Percentiles rank a stretch among this genome's conserved stretches.
phyloP scores from a whole-genome alignment of 2,797 vertebrate species.

The Trachops cirrhosus region DNA sequence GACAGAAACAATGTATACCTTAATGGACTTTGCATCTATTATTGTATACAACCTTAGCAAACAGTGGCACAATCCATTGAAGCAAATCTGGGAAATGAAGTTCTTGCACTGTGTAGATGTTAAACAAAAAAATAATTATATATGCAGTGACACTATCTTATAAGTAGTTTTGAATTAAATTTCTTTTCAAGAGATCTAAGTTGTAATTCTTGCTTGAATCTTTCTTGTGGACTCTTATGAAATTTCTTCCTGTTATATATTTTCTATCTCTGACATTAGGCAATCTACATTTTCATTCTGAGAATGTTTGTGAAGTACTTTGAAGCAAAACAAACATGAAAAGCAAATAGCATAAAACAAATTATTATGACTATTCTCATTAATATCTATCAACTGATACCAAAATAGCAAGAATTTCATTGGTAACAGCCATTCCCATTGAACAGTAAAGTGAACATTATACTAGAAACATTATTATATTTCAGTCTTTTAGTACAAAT shows the following conservation, averaged over 20 bases:
- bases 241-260: not conserved
- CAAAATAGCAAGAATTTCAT: not conserved
- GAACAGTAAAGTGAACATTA: not conserved
- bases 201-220: not conserved
- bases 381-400: not conserved
- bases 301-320: not conserved
- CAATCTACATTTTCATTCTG: not conserved
- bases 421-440: not conserved
- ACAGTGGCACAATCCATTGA: not conserved
- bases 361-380: not conserved
- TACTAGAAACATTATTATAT: not conserved
- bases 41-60: not conserved
- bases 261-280: not conserved
- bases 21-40: not conserved
- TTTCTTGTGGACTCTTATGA: not conserved
- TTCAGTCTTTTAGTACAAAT: not conserved
- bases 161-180: not conserved
- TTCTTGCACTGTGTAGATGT: not conserved
- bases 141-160: not conserved
- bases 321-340: not conserved
- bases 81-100: not conserved
- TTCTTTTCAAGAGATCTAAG: not conserved
- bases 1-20: not conserved
- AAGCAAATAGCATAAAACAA: not conserved
- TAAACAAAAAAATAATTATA: not conserved